A percentile compares a stretch with the other conserved stretches of the same genome.
phyloP scores from a whole-genome alignment of 2,113 vertebrate species.

The Columba janthina region DNA sequence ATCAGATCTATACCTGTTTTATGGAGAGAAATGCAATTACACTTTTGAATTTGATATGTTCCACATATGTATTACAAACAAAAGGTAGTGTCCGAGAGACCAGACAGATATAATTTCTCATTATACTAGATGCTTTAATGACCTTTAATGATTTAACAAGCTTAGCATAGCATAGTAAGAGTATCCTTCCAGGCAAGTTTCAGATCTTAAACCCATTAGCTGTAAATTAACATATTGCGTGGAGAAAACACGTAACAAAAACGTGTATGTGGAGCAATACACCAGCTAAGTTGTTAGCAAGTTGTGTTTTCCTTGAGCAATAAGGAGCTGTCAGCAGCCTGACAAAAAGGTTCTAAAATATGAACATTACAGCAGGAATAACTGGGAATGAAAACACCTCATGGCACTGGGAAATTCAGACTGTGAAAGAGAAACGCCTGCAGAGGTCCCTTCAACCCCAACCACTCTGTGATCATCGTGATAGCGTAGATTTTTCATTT shows the following conservation, averaged over 20 bases:
- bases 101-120: neutral
- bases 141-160: neutral
- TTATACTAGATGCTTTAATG: neutral
- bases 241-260: neutral
- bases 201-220: neutral
- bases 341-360: neutral
- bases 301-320: neutral
- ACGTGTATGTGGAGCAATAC: fast-evolving
- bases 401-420: neutral
- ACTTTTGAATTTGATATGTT: fast-evolving
- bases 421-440: neutral
- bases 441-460: too few species aligned
- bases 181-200: neutral
- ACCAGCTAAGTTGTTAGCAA: neutral
- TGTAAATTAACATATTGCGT: neutral
- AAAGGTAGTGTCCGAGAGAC: neutral
- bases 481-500: fast-evolving
- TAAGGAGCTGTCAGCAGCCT: neutral
- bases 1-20: neutral
- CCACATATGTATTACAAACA: neutral
- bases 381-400: neutral
- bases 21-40: neutral
- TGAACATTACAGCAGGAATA: neutral
- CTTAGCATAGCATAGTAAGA: neutral
- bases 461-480: neutral